These are phyloP conservation scores for Hydrotaea cyrtoneurina DNA, from an alignment of 2,888 invertebrate species.

Conservation along the genomic window DNA sequence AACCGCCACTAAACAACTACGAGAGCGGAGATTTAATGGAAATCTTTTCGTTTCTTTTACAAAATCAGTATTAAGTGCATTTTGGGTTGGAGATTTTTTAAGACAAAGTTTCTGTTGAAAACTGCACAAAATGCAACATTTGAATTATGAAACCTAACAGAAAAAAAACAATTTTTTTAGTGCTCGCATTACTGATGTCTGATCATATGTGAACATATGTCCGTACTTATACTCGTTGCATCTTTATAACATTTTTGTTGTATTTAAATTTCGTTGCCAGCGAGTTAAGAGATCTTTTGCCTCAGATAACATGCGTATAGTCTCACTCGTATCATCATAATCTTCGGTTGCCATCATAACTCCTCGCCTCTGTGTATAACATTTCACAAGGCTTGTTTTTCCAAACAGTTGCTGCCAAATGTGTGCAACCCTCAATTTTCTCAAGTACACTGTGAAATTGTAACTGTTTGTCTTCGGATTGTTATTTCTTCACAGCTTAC, in stretches of 20 bases:
- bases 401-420: conserved; percentile 27
- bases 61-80: background rate
- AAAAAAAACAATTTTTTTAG: background rate
- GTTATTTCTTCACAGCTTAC: background rate
- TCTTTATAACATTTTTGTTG: conserved; percentile 26
- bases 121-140: background rate
- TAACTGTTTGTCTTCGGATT: background rate
- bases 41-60: background rate
- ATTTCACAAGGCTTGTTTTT: conserved; percentile 15
- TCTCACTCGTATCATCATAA: background rate
- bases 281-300: background rate
- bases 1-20: conserved; percentile 2
- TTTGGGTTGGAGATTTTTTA: background rate
- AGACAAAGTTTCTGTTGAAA: background rate
- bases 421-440: conserved; percentile 44
- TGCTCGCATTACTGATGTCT: background rate
- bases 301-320: background rate
- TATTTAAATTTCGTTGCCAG: conserved; percentile 12
- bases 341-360: conserved; percentile 17
- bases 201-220: background rate
- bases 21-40: background rate
- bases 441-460: conserved; percentile 24
- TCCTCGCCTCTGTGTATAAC: background rate
- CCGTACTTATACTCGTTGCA: background rate
- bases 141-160: background rate